Conservation (phyloP, 2,797 vertebrate genomes). For the Coranthus polyacanthus region DNA sequence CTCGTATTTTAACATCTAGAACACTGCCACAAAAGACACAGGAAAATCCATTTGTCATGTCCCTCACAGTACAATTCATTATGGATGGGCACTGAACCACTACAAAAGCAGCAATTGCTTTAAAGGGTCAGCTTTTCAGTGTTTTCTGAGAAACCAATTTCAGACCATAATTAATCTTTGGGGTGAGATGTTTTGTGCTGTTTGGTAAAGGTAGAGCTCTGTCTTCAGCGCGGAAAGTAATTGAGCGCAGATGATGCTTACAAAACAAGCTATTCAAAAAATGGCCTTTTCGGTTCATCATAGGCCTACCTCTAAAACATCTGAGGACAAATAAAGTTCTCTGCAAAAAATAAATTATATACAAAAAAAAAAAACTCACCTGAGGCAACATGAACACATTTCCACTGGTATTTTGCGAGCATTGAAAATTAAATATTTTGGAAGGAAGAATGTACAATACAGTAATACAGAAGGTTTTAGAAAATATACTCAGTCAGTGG, state of each 20-base stretch:
- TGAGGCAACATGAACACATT: slow-evolving; percentile 7
- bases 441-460: neutral
- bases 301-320: neutral
- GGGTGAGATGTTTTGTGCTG: slow-evolving; percentile 76
- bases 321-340: slow-evolving; percentile 19
- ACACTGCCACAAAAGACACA: slow-evolving; percentile 76
- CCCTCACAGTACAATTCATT: slow-evolving; percentile 82
- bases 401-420: neutral
- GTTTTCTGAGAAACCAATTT: slow-evolving; percentile 87
- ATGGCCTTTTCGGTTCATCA: slow-evolving; percentile 26
- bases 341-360: too few species aligned
- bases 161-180: slow-evolving; percentile 87
- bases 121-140: slow-evolving; percentile 76
- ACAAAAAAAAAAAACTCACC: too few species aligned
- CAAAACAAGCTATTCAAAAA: slow-evolving; percentile 53
- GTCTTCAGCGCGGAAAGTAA: slow-evolving; percentile 74
- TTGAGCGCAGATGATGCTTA: slow-evolving; percentile 67
- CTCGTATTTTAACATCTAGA: slow-evolving; percentile 80
- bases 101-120: slow-evolving; percentile 83
- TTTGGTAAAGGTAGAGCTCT: slow-evolving; percentile 77
- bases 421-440: neutral
- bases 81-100: slow-evolving; percentile 79
- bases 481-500: neutral
- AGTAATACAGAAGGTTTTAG: too few species aligned
- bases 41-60: slow-evolving; percentile 79